These are phyloP conservation scores for Denticeps clupeoides DNA, from an alignment of 2,797 vertebrate species.

Conservation along the genomic window DNA sequence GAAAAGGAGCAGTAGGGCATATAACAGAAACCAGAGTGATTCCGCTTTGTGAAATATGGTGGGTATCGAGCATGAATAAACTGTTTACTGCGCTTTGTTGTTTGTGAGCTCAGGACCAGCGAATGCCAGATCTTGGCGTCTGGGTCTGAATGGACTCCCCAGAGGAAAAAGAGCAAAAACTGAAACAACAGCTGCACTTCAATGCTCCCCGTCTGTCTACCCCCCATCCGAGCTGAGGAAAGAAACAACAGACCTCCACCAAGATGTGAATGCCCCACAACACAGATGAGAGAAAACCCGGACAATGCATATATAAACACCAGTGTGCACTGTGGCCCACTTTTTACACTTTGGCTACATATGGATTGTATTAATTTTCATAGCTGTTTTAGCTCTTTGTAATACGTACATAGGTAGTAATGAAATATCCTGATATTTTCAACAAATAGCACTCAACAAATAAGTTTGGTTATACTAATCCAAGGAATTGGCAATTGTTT, in stretches of 20 bases:
- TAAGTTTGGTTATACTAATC: too few species aligned
- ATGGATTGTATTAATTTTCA: too few species aligned
- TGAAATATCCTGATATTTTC: too few species aligned
- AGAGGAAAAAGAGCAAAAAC: constrained; percentile 27
- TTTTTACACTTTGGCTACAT: too few species aligned
- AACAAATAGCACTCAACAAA: too few species aligned
- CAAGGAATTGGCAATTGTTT: too few species aligned
- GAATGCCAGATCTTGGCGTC: constrained; percentile 24
- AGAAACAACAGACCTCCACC: constrained; percentile 3
- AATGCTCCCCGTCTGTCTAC: constrained; percentile 16
- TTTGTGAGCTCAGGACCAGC: constrained; percentile 19
- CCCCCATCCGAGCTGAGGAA: constrained; percentile 2
- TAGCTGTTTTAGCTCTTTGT: too few species aligned
- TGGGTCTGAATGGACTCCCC: constrained; percentile 24
- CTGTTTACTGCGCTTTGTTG: constrained; percentile 35
- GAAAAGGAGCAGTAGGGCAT: constrained; percentile 24
- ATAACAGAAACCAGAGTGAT: constrained; percentile 33
- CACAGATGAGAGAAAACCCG: too few species aligned
- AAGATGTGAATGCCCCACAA: constrained; percentile 1
- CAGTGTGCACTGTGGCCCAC: too few species aligned
- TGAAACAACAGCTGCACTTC: constrained; percentile 22
- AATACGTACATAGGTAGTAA: too few species aligned
- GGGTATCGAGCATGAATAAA: constrained; percentile 12
- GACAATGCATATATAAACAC: too few species aligned
- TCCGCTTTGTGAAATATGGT: constrained; percentile 17